These are phyloP conservation scores for Drosophila suboccidentalis DNA, from an alignment of 2,888 invertebrate genomes.

Conservation along the genomic window DNA sequence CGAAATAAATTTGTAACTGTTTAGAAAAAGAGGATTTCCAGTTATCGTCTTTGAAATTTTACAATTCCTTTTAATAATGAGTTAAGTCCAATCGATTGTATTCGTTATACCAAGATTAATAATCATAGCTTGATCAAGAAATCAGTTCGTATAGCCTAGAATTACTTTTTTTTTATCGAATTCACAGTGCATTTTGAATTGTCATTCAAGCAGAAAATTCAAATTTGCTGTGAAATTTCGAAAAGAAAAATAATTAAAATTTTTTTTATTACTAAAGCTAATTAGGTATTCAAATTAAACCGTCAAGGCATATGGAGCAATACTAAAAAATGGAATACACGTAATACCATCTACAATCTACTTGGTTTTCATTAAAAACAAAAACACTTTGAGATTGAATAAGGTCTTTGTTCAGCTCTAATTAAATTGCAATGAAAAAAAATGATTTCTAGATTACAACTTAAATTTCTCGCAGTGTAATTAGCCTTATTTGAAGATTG, in stretches of 20 bases:
- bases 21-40: too few species aligned
- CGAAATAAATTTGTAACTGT: too few species aligned
- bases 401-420: neutral
- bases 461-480: neutral
- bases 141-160: too few species aligned
- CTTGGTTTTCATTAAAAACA: constrained; percentile 9
- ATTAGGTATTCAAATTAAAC: constrained; percentile 21
- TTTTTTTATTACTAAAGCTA: neutral
- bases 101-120: neutral
- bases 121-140: too few species aligned
- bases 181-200: constrained; percentile 26
- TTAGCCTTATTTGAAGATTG: constrained; percentile 1
- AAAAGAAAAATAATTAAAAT: constrained; percentile 4
- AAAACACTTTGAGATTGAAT: neutral
- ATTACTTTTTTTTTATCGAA: constrained; percentile 15
- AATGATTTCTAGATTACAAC: neutral
- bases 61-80: too few species aligned
- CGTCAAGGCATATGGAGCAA: constrained; percentile 12
- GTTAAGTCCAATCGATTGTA: neutral
- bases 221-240: constrained; percentile 31
- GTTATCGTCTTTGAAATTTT: too few species aligned
- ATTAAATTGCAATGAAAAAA: neutral
- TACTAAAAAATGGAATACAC: constrained; percentile 7
- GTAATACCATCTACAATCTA: constrained; percentile 1
- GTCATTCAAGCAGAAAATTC: constrained; percentile 45